Percentiles rank a stretch among this genome's conserved stretches.
phyloP scores from a whole-genome alignment of 2,888 invertebrate species.

The Napeogenes sylphis region DNA sequence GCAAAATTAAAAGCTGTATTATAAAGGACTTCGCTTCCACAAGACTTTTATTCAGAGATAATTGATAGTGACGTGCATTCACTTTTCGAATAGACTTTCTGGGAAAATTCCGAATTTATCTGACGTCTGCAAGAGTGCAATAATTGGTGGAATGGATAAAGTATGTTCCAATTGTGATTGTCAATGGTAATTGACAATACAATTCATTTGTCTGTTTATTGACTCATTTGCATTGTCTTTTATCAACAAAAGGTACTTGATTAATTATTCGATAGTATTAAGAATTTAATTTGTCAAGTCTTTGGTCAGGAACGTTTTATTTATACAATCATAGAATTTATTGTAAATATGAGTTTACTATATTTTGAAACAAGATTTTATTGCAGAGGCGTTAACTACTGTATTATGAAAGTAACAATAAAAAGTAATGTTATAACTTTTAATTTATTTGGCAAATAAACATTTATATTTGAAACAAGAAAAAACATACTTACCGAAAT shows the following conservation, averaged over 20 bases:
- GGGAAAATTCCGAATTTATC: conserved; percentile 4
- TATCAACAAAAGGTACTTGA: conserved; percentile 16
- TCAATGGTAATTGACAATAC: conserved; percentile 22
- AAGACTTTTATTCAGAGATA: conserved; percentile 25
- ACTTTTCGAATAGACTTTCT: conserved; percentile 8
- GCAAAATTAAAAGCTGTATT: conserved; percentile 40
- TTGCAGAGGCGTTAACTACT: no score
- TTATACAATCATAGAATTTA: background rate
- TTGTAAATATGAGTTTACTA: background rate
- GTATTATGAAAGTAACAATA: no score
- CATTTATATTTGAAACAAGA: no score
- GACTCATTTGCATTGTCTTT: conserved; percentile 21
- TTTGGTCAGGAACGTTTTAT: background rate
- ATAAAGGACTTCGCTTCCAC: conserved; percentile 28
- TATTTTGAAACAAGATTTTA: no score
- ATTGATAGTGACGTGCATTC: conserved; percentile 27
- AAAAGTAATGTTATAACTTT: no score
- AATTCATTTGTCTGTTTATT: conserved; percentile 28
- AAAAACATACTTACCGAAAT: no score
- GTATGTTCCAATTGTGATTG: conserved; percentile 26
- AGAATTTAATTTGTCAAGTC: background rate
- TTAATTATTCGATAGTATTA: conserved; percentile 5
- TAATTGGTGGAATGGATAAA: conserved; percentile 20
- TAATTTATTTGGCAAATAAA: no score
- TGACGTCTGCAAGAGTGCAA: conserved; percentile 10